Conservation (phyloP, 92 coral and sea anemone genomes). For the Diadumene lineata region DNA sequence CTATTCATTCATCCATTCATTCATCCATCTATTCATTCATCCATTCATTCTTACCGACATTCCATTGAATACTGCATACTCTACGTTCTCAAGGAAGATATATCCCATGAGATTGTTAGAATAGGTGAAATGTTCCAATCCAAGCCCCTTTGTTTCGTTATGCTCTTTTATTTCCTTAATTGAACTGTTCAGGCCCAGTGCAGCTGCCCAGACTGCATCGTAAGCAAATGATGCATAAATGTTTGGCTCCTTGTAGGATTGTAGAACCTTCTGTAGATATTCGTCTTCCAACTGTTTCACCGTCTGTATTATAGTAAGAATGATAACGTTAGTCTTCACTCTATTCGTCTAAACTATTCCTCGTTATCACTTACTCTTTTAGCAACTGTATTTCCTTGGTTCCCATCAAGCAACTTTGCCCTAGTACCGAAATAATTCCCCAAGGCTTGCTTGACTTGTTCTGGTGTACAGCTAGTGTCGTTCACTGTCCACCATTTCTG, state of each 20-base stretch:
- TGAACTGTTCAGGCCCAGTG: conserved; percentile 59
- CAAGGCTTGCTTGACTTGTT: conserved; percentile 54
- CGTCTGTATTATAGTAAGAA: conserved; percentile 37
- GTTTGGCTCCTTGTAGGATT: conserved; percentile 29
- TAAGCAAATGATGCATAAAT: conserved; percentile 75
- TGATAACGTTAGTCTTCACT: too few species aligned
- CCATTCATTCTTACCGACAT: conserved; percentile 64
- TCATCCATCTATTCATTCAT: neutral
- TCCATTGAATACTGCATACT: conserved; percentile 49
- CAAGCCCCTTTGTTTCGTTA: conserved; percentile 61
- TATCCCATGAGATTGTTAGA: conserved; percentile 59
- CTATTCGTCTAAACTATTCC: too few species aligned
- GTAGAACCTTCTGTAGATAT: conserved; percentile 26
- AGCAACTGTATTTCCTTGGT: conserved; percentile 48
- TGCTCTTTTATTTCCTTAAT: conserved; percentile 40
- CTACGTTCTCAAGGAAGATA: conserved; percentile 54
- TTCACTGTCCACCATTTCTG: conserved; percentile 73
- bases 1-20: conserved; percentile 38
- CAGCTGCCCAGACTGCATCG: conserved; percentile 80
- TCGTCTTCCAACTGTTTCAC: conserved; percentile 45
- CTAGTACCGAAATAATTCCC: conserved; percentile 67
- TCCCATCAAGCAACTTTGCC: conserved; percentile 62
- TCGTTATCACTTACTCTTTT: conserved; percentile 53
- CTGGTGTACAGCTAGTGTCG: conserved; percentile 73
- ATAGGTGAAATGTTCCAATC: conserved; percentile 65